Conservation (phyloP, 2,888 invertebrate genomes). For the Xestoiulus laeticollis region DNA sequence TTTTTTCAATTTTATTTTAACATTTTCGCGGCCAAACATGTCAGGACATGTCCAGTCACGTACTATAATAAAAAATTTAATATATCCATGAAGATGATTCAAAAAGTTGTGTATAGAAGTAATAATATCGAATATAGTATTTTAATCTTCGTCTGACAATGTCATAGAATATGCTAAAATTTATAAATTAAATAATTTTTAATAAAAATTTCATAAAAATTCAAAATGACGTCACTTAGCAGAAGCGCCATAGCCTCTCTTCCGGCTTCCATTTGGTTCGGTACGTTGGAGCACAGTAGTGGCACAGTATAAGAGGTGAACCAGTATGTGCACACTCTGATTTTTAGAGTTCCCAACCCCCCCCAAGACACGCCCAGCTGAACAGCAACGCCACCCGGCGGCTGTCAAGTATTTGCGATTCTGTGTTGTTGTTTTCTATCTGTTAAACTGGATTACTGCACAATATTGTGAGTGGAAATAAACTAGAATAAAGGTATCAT, state of each 20-base stretch:
- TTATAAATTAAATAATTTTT: background rate
- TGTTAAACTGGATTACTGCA: too few species aligned
- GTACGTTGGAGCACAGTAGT: background rate
- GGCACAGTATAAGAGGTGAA: too few species aligned
- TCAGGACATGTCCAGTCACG: background rate
- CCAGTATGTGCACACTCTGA: too few species aligned
- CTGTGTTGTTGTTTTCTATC: too few species aligned
- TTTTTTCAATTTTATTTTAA: too few species aligned
- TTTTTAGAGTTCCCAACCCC: too few species aligned
- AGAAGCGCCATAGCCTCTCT: constrained; percentile 15
- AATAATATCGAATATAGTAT: background rate
- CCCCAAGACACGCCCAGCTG: too few species aligned
- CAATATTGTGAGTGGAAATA: too few species aligned
- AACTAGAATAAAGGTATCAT: too few species aligned
- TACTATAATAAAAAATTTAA: background rate
- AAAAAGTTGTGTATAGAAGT: background rate
- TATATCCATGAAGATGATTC: background rate
- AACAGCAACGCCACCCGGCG: too few species aligned
- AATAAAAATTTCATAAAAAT: background rate
- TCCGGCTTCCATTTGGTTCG: background rate
- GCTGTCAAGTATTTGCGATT: too few species aligned
- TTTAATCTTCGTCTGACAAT: background rate
- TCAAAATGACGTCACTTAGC: background rate
- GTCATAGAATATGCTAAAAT: background rate
- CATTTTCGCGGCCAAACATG: background rate